A percentile compares a stretch with the other conserved stretches of the same genome.
Conservation (phyloP, 2,113 vertebrate genomes). For the Campylorhamphus procurvoides region DNA sequence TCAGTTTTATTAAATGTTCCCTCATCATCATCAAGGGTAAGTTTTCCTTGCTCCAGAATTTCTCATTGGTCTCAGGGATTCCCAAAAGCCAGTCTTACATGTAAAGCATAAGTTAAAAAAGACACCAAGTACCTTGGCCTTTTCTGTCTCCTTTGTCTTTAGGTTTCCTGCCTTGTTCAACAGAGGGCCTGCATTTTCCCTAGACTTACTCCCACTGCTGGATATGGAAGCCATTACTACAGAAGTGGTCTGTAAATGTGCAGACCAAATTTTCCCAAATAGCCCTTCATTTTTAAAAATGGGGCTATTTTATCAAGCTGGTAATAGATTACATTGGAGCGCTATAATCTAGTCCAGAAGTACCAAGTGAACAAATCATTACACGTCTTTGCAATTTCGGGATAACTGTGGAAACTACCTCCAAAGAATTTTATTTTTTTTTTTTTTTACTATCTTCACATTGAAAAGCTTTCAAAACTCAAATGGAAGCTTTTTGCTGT, state of each 20-base stretch:
- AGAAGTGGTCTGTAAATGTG: not conserved
- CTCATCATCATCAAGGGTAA: not conserved
- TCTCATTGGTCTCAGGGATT: not conserved
- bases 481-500: not conserved
- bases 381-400: not conserved
- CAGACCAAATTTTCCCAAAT: not conserved
- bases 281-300: not conserved
- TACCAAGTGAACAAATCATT: not conserved
- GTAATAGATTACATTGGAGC: not conserved
- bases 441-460: not conserved
- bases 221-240: not conserved
- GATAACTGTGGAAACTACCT: not conserved
- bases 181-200: not conserved
- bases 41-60: not conserved
- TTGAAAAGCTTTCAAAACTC: not conserved
- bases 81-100: not conserved
- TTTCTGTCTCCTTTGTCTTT: not conserved
- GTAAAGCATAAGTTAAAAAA: not conserved
- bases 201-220: not conserved
- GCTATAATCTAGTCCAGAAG: not conserved
- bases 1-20: not conserved
- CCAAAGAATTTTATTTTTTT: not conserved
- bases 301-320: not conserved
- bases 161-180: not conserved
- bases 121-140: not conserved